Conservation (phyloP, 2,113 vertebrate species). For the Zapornia atra region DNA sequence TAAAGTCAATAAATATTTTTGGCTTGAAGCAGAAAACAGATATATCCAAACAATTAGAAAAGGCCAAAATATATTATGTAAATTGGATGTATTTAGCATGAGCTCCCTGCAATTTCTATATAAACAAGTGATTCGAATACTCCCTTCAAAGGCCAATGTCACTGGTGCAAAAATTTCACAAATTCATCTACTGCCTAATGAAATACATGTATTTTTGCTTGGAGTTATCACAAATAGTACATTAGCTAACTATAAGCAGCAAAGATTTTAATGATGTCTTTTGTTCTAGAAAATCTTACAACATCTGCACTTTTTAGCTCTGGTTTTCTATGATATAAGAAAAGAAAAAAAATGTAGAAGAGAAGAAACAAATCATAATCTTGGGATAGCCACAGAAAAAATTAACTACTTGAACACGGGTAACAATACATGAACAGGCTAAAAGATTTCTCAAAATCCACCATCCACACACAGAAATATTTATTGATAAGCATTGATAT, state of each 20-base stretch:
- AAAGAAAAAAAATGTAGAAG: no score
- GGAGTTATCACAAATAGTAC: not conserved
- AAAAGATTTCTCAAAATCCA: not conserved
- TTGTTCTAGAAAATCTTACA: not conserved
- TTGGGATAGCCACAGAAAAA: not conserved
- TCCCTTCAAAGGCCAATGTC: constrained; percentile 47
- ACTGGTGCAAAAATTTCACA: constrained; percentile 13
- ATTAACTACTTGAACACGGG: not conserved
- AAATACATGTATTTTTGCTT: not conserved
- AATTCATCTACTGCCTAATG: constrained; percentile 3
- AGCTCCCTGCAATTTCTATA: constrained; percentile 22
- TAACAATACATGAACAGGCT: not conserved
- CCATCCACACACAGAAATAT: not conserved
- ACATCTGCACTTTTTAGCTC: not conserved
- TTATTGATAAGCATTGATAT: not conserved
- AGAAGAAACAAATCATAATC: not conserved
- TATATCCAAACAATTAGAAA: constrained; percentile 44
- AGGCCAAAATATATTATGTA: constrained; percentile 56
- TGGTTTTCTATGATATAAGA: not conserved
- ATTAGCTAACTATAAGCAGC: not conserved
- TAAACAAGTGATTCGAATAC: constrained; percentile 40
- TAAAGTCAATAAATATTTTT: constrained; percentile 28
- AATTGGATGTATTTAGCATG: constrained; percentile 29
- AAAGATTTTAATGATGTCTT: not conserved
- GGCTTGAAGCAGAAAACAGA: constrained; percentile 1